Evolutionary conservation across 2,113 vertebrate genomes (phyloP).

Genomic region (Dermatemys mawii): DNA sequence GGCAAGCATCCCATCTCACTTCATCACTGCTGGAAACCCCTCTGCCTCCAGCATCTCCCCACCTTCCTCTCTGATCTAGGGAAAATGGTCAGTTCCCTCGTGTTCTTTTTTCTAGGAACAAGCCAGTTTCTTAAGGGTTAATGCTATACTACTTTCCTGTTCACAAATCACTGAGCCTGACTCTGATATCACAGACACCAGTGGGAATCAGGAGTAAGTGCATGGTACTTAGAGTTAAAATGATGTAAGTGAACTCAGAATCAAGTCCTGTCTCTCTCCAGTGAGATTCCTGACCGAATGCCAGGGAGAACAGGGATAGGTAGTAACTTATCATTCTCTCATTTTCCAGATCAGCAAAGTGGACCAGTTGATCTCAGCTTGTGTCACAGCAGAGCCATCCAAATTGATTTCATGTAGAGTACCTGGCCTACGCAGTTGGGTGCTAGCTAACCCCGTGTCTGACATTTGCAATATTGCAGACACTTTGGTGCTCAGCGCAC

Average conservation of each 20-base stretch:
- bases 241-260: not conserved
- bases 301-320: constrained; percentile 41
- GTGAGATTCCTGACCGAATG: not conserved
- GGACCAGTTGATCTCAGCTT: constrained; percentile 30
- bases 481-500: not conserved
- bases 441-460: constrained; percentile 31
- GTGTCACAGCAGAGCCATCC: constrained; percentile 21
- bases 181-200: not conserved
- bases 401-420: constrained; percentile 57
- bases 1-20: not conserved
- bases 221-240: not conserved
- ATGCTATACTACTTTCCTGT: not conserved
- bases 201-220: too few relatives aligned
- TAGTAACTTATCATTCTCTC: constrained; percentile 16
- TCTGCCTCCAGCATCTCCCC: not conserved
- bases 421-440: constrained; percentile 35
- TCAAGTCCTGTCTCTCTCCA: not conserved
- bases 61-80: not conserved
- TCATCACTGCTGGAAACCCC: not conserved
- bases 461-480: not conserved
- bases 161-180: not conserved
- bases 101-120: not conserved
- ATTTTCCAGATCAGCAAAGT: constrained; percentile 33
- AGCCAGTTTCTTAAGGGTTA: not conserved
- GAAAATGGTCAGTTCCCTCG: not conserved